Percentiles rank a stretch among this genome's conserved stretches.
Evolutionary conservation across 2,888 invertebrate genomes (phyloP).

Genomic region (Microctonus brassicae): DNA sequence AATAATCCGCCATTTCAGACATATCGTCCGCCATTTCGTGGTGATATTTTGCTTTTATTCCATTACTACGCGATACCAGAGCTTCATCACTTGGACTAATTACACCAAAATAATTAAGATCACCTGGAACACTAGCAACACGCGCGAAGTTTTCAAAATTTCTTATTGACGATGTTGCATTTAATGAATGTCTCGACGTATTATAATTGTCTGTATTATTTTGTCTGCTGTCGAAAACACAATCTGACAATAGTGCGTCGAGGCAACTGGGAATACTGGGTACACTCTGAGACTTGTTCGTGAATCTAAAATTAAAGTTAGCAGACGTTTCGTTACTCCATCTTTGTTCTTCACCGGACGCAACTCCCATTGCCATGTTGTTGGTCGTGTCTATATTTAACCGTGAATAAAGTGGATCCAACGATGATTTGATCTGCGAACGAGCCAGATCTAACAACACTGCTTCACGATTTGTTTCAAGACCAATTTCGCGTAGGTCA

Average conservation of each 20-base stretch:
- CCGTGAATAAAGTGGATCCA: constrained; percentile 57
- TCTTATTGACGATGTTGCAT: constrained; percentile 48
- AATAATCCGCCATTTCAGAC: constrained; percentile 15
- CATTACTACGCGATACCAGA: neutral
- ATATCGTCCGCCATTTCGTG: constrained; percentile 52
- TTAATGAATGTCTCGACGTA: constrained; percentile 14
- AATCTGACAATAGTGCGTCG: constrained; percentile 47
- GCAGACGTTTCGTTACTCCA: constrained; percentile 51
- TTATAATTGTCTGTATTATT: constrained; percentile 26
- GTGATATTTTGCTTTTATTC: constrained; percentile 8
- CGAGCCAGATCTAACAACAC: constrained; percentile 45
- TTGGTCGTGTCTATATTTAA: constrained; percentile 63
- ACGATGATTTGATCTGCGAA: constrained; percentile 48
- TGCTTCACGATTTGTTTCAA: constrained; percentile 59
- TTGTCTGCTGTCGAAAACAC: neutral
- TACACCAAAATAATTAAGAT: constrained; percentile 75
- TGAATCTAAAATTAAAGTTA: constrained; percentile 68
- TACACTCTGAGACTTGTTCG: constrained; percentile 67
- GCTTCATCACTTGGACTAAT: constrained; percentile 21
- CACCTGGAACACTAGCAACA: constrained; percentile 76
- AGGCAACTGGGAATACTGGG: constrained; percentile 65
- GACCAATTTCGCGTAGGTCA: constrained; percentile 65
- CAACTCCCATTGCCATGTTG: constrained; percentile 52
- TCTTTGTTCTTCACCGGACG: constrained; percentile 48
- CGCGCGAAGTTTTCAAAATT: constrained; percentile 65